A percentile compares a stretch with the other conserved stretches of the same genome.
These are phyloP conservation scores for Rhabditophanes sp. DNA, from an alignment of 2,888 invertebrate species.

Conservation along the genomic window DNA sequence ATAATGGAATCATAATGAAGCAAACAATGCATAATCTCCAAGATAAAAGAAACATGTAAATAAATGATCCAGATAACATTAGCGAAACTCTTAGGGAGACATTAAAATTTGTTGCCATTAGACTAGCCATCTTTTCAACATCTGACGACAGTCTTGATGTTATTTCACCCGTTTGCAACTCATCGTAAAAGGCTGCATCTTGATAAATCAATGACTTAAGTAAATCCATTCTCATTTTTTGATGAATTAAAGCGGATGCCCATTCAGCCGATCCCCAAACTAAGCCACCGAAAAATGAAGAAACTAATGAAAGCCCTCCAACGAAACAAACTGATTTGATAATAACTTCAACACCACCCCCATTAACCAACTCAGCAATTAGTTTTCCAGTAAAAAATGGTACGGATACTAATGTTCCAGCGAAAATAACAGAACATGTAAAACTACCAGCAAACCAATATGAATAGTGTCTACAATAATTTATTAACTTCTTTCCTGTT, in stretches of 20 bases:
- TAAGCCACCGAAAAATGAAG: no score
- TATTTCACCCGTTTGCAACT: constrained; percentile 45
- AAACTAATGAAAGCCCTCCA: no score
- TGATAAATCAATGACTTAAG: constrained; percentile 44
- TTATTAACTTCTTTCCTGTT: no score
- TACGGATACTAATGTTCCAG: no score
- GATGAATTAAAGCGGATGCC: constrained; percentile 40
- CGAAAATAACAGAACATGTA: no score
- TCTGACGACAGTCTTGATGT: constrained; percentile 47
- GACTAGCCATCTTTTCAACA: constrained; percentile 46
- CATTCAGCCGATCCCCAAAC: constrained; percentile 43
- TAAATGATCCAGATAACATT: constrained; percentile 38
- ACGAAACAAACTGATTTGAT: no score
- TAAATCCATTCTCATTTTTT: constrained; percentile 40
- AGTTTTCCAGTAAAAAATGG: no score
- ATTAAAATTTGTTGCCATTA: constrained; percentile 44
- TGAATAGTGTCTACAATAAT: no score
- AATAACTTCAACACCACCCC: no score
- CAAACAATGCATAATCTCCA: constrained; percentile 46
- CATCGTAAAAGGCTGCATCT: constrained; percentile 46
- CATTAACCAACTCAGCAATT: no score
- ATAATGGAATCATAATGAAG: constrained; percentile 45
- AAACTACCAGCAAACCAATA: no score
- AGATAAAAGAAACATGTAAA: constrained; percentile 46
- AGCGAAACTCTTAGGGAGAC: constrained; percentile 45